These are phyloP conservation scores for Sinosuthora webbiana DNA, from an alignment of 2,113 vertebrate species.

Conservation along the genomic window DNA sequence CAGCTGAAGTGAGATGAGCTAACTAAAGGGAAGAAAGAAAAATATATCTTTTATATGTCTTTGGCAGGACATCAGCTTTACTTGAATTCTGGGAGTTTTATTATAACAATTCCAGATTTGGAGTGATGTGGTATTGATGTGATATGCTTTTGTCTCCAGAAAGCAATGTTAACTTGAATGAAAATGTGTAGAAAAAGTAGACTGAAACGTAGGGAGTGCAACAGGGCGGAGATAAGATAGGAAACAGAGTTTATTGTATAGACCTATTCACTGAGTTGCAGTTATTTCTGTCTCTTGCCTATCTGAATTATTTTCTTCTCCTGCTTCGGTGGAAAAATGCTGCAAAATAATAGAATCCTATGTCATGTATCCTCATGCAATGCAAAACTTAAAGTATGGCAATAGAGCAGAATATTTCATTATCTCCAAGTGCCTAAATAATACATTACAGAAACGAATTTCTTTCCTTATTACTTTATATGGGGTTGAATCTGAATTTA, in stretches of 20 bases:
- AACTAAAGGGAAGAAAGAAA: background rate
- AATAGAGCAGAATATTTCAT: background rate
- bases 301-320: background rate
- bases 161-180: background rate
- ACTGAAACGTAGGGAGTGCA: background rate
- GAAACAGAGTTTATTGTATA: background rate
- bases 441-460: background rate
- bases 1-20: background rate
- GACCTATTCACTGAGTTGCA: background rate
- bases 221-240: background rate
- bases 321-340: background rate
- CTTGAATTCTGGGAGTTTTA: background rate
- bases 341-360: background rate
- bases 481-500: background rate
- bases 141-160: background rate
- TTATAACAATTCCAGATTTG: background rate
- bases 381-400: background rate
- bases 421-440: background rate
- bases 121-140: background rate
- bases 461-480: background rate
- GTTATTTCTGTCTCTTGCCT: background rate
- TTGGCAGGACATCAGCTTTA: background rate
- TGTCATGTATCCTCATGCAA: background rate
- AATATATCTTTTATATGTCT: background rate
- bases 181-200: background rate